A percentile compares a stretch with the other conserved stretches of the same genome.
These are phyloP conservation scores for Neoseiulus cucumeris DNA, from an alignment of 1,140 invertebrate genomes.

Conservation along the genomic window DNA sequence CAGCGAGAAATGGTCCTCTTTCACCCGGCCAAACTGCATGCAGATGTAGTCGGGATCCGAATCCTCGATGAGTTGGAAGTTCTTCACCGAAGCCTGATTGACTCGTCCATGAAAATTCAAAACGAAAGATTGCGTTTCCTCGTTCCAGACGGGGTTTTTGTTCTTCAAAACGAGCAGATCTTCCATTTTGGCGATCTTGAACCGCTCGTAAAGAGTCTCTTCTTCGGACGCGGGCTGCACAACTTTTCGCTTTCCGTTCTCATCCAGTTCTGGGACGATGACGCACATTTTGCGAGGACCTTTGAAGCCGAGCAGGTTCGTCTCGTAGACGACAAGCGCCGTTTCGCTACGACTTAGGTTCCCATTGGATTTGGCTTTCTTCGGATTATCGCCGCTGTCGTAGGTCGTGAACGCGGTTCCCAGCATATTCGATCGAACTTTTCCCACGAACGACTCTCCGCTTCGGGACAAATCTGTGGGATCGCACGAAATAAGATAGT, in stretches of 20 bases:
- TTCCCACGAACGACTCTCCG: constrained; percentile 33
- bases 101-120: constrained; percentile 97
- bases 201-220: neutral
- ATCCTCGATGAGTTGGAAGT: constrained; percentile 95
- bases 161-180: constrained; percentile 67
- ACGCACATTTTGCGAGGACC: constrained; percentile 95
- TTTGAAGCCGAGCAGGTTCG: constrained; percentile 95
- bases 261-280: constrained; percentile 58
- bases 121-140: constrained; percentile 97
- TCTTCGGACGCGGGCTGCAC: neutral
- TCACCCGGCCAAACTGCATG: constrained; percentile 12
- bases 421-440: constrained; percentile 27
- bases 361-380: constrained; percentile 25
- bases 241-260: neutral
- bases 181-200: neutral
- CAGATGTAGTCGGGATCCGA: neutral
- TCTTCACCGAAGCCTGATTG: constrained; percentile 98
- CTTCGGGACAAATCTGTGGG: constrained; percentile 34
- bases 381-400: constrained; percentile 70
- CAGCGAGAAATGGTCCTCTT: constrained; percentile 10
- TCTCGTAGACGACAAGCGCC: constrained; percentile 37
- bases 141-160: constrained; percentile 98
- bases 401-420: constrained; percentile 67
- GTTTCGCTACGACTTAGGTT: neutral
- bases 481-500: constrained; percentile 37